These are phyloP conservation scores for Macrosteles quadrilineatus DNA, from an alignment of 1,140 invertebrate species.

Conservation along the genomic window DNA sequence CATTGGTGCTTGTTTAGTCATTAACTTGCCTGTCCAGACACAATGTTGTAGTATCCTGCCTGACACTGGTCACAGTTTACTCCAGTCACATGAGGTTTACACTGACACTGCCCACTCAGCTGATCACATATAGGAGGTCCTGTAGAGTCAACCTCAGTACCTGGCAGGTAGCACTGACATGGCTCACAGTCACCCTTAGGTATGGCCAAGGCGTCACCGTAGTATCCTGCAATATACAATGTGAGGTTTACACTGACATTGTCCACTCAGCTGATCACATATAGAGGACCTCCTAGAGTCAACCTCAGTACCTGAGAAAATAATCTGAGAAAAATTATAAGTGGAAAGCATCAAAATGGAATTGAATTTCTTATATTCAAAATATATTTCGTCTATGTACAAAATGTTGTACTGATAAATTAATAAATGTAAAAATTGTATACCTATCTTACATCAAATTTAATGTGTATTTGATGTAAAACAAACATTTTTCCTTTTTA, in stretches of 20 bases:
- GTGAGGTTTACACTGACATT: conserved; percentile 88
- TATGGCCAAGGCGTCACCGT: conserved; percentile 82
- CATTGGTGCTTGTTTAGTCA: too few relatives aligned
- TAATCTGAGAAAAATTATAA: too few relatives aligned
- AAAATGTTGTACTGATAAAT: too few relatives aligned
- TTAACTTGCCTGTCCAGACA: conserved; percentile 65
- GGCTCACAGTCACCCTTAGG: conserved; percentile 88
- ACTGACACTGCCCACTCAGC: conserved; percentile 80
- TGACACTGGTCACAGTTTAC: conserved; percentile 87
- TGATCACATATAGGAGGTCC: conserved; percentile 79
- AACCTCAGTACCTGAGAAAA: conserved; percentile 73
- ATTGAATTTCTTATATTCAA: too few relatives aligned
- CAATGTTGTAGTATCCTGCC: conserved; percentile 80
- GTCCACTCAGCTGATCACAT: conserved; percentile 79
- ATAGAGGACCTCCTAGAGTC: conserved; percentile 65
- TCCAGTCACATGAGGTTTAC: conserved; percentile 84
- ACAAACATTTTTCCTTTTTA: too few relatives aligned
- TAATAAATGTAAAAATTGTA: too few relatives aligned
- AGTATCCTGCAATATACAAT: conserved; percentile 75
- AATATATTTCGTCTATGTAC: too few relatives aligned
- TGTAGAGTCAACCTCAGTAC: conserved; percentile 69
- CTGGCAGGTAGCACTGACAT: conserved; percentile 82
- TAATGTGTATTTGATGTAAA: too few relatives aligned
- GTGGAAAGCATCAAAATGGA: too few relatives aligned
- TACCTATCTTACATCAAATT: too few relatives aligned